Evolutionary conservation across 2,888 invertebrate species (phyloP).

Genomic region (Cinara cedri): DNA sequence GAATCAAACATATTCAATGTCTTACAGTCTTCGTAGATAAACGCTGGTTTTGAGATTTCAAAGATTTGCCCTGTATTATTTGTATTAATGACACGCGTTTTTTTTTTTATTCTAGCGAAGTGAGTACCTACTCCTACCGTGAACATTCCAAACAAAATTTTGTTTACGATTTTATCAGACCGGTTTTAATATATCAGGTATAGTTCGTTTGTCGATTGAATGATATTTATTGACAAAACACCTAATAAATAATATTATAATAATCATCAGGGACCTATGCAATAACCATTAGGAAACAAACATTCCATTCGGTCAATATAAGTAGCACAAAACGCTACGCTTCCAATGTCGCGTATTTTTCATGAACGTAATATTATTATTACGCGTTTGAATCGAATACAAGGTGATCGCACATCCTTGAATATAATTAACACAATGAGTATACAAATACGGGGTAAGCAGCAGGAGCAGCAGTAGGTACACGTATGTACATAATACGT

Average conservation of each 20-base stretch:
- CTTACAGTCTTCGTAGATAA: too few relatives aligned
- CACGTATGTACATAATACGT: too few relatives aligned
- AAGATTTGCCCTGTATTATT: too few relatives aligned
- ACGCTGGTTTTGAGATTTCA: too few relatives aligned
- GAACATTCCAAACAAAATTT: too few relatives aligned
- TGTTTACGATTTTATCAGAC: too few relatives aligned
- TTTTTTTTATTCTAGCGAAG: too few relatives aligned
- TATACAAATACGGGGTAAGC: slow-evolving; percentile 19
- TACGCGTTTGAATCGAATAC: slow-evolving; percentile 8
- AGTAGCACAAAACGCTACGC: background rate
- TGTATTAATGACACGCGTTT: too few relatives aligned
- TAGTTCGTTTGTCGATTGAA: background rate
- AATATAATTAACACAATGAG: slow-evolving; percentile 36
- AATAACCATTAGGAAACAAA: background rate
- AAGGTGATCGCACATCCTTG: slow-evolving; percentile 34
- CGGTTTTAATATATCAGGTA: background rate
- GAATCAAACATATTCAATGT: too few relatives aligned
- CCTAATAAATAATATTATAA: background rate
- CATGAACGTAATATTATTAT: background rate
- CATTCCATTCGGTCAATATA: slow-evolving; percentile 24
- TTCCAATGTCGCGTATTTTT: slow-evolving; percentile 27
- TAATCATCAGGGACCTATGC: background rate
- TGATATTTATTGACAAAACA: background rate
- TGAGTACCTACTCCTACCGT: too few relatives aligned
- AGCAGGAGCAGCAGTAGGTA: background rate